phyloP scores from a whole-genome alignment of 92 coral and sea anemone genomes.

The Metridium senile region DNA sequence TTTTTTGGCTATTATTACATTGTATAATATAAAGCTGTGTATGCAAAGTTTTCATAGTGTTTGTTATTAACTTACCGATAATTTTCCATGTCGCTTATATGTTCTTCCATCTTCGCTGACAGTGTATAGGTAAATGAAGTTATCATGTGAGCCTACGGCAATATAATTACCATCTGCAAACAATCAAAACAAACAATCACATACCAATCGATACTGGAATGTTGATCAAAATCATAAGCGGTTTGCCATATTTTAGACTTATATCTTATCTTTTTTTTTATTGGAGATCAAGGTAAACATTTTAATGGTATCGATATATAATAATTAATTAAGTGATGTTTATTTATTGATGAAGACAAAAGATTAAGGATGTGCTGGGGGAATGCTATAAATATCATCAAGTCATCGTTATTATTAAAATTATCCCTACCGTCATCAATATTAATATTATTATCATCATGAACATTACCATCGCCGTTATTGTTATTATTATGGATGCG shows the following conservation, averaged over 20 bases:
- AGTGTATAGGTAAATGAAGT: slow-evolving; percentile 75
- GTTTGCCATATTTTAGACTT: neutral
- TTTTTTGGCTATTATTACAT: no score
- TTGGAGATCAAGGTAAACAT: no score
- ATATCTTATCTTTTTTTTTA: neutral
- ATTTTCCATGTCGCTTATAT: slow-evolving; percentile 69
- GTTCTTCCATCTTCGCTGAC: slow-evolving; percentile 78
- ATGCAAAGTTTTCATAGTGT: no score
- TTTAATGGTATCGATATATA: no score
- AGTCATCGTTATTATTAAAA: no score
- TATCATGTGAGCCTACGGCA: slow-evolving; percentile 82
- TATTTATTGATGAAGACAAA: no score
- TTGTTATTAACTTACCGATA: slow-evolving; percentile 59
- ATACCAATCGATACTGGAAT: no score
- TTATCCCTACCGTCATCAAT: neutral
- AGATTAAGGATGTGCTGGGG: no score
- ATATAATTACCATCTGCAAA: slow-evolving; percentile 66
- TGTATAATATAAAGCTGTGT: no score
- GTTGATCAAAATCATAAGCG: neutral
- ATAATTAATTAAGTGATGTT: no score
- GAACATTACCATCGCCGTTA: neutral
- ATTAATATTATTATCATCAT: neutral
- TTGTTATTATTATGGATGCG: no score
- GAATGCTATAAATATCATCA: no score
- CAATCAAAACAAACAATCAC: neutral